These are phyloP conservation scores for Gallinago undulata DNA, from an alignment of 2,113 vertebrate species.

Conservation along the genomic window DNA sequence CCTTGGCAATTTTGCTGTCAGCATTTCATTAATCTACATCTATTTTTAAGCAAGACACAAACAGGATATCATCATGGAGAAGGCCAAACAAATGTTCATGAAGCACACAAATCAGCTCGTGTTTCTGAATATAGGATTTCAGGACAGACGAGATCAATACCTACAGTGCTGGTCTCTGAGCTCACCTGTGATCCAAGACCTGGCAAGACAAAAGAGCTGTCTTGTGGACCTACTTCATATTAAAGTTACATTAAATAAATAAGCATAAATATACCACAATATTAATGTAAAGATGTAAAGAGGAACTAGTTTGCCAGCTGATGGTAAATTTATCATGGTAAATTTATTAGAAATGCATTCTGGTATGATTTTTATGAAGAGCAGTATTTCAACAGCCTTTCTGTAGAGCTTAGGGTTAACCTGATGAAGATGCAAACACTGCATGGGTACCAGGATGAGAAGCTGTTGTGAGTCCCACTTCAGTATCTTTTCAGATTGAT, in stretches of 20 bases:
- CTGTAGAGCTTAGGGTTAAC: background rate
- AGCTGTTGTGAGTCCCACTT: background rate
- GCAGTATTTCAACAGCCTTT: background rate
- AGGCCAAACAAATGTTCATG: background rate
- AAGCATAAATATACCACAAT: background rate
- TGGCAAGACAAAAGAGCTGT: background rate
- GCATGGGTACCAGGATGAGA: background rate
- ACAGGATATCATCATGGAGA: background rate
- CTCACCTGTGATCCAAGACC: background rate
- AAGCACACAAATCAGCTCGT: conserved; percentile 1
- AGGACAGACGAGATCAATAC: background rate
- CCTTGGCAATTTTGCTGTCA: conserved; percentile 45
- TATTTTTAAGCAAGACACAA: conserved; percentile 29
- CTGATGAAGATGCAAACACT: background rate
- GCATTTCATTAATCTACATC: conserved; percentile 55
- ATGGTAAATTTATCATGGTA: background rate
- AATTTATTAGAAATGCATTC: background rate
- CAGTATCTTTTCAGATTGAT: background rate
- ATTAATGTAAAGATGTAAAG: background rate
- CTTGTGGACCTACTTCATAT: background rate
- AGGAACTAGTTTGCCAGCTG: background rate
- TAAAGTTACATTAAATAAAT: background rate
- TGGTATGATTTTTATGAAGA: background rate
- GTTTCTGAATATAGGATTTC: background rate
- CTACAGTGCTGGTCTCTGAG: background rate